These are phyloP conservation scores for Holocentrus rufus DNA, from an alignment of 2,797 vertebrate species.

Conservation along the genomic window DNA sequence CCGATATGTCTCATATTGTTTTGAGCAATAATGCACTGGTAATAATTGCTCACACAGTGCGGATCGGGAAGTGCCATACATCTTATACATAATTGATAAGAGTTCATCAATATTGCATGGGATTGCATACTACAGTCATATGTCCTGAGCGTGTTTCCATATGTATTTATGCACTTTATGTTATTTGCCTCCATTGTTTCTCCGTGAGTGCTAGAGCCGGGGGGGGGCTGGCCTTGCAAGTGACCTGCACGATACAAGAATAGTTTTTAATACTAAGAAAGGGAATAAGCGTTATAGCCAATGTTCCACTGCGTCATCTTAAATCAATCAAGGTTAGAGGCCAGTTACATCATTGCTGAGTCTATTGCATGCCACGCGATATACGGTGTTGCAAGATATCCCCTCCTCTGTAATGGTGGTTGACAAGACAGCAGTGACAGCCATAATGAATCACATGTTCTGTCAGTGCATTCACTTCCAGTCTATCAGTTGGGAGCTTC, in stretches of 20 bases:
- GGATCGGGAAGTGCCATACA: conserved; percentile 44
- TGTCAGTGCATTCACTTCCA: conserved; percentile 56
- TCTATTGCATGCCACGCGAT: conserved; percentile 42
- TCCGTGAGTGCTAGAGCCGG: conserved; percentile 14
- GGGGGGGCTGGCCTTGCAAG: neutral
- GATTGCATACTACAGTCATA: conserved; percentile 47
- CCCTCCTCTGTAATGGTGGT: conserved; percentile 43
- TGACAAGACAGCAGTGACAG: conserved; percentile 65
- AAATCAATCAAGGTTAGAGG: conserved; percentile 28
- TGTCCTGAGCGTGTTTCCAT: conserved; percentile 26
- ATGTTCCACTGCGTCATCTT: conserved; percentile 33
- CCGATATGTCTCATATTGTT: conserved; percentile 27
- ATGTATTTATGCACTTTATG: conserved; percentile 27
- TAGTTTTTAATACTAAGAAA: neutral
- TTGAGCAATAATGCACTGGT: conserved; percentile 41
- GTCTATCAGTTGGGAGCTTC: conserved; percentile 45
- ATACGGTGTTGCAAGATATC: conserved; percentile 44
- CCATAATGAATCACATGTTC: conserved; percentile 67
- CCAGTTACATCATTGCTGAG: conserved; percentile 43
- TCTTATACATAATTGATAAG: conserved; percentile 65
- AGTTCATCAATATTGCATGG: conserved; percentile 64
- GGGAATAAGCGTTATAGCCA: conserved; percentile 8
- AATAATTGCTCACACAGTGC: conserved; percentile 47
- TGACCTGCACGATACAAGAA: neutral
- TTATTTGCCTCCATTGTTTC: neutral